Percentiles rank a stretch among this genome's conserved stretches.
phyloP scores from a whole-genome alignment of 1,140 invertebrate genomes.

The Drosophila obscura region DNA sequence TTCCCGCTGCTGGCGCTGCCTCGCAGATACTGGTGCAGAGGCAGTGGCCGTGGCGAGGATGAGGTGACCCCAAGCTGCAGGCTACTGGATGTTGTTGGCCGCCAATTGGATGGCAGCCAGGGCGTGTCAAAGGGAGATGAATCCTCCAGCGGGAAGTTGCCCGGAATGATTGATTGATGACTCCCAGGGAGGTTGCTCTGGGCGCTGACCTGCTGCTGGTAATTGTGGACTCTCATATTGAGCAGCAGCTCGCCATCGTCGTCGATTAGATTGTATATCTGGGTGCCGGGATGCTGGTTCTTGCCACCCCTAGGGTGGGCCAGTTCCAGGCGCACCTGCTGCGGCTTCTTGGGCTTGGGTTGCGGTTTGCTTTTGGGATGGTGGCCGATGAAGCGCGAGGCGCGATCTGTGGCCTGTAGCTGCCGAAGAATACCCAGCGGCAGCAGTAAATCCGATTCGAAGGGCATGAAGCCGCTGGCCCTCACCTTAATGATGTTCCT shows the following conservation, averaged over 20 bases:
- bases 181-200: background rate
- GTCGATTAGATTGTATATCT: conserved; percentile 73
- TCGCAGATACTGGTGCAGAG: conserved; percentile 59
- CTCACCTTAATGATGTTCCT: conserved; percentile 69
- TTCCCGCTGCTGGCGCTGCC: conserved; percentile 21
- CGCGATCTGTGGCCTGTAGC: conserved; percentile 60
- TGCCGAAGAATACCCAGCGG: conserved; percentile 60
- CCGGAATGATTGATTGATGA: background rate
- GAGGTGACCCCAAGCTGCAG: conserved; percentile 35
- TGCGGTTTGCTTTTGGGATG: conserved; percentile 10
- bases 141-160: too few relatives aligned
- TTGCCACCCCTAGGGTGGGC: conserved; percentile 30
- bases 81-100: conserved; percentile 45
- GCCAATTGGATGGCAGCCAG: conserved; percentile 67
- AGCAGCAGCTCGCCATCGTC: conserved; percentile 68
- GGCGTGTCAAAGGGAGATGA: conserved; percentile 23
- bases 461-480: conserved; percentile 68
- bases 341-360: conserved; percentile 32
- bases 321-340: conserved; percentile 61
- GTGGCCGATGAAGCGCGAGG: conserved; percentile 30
- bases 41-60: conserved; percentile 64
- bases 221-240: conserved; percentile 65
- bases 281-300: conserved; percentile 19
- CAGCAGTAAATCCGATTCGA: conserved; percentile 65
- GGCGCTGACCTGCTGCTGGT: background rate